Percentiles rank a stretch among this genome's conserved stretches.
Conservation (phyloP, 2,888 invertebrate genomes). For the Nephrotoma guestfalica region DNA sequence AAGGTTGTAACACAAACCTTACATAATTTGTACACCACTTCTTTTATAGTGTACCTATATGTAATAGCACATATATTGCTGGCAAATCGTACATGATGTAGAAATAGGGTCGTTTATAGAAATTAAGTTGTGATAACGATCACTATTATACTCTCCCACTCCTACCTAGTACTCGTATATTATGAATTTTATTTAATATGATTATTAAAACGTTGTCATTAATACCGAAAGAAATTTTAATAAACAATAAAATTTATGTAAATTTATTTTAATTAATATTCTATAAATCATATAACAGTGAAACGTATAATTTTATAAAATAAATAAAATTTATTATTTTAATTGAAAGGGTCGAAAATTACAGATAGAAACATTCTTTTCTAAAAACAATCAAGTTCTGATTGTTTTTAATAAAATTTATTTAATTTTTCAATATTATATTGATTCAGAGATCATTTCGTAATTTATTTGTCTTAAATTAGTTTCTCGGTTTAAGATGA, state of each 20-base stretch:
- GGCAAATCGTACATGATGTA: background rate
- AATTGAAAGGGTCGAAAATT: background rate
- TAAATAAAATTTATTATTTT: background rate
- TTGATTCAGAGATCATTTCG: too few species aligned
- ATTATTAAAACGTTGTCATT: background rate
- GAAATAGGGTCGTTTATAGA: background rate
- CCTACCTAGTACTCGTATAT: too few species aligned
- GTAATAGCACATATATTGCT: background rate
- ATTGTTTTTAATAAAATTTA: too few species aligned
- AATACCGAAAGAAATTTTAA: background rate
- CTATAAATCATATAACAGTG: background rate
- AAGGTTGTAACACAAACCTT: background rate
- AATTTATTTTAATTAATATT: background rate
- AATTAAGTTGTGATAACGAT: background rate
- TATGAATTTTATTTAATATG: background rate
- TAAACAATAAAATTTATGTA: background rate
- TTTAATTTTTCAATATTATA: too few species aligned
- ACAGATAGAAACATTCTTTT: too few species aligned
- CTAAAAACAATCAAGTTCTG: too few species aligned
- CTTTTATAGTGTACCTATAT: background rate
- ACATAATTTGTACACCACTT: background rate
- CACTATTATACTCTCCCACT: background rate
- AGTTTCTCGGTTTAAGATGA: too few species aligned
- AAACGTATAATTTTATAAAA: background rate
- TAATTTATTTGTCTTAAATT: too few species aligned